Base-by-base conservation (phyloP, 2,888 invertebrate genomes). In the Sarcophaga variegata region DNA sequence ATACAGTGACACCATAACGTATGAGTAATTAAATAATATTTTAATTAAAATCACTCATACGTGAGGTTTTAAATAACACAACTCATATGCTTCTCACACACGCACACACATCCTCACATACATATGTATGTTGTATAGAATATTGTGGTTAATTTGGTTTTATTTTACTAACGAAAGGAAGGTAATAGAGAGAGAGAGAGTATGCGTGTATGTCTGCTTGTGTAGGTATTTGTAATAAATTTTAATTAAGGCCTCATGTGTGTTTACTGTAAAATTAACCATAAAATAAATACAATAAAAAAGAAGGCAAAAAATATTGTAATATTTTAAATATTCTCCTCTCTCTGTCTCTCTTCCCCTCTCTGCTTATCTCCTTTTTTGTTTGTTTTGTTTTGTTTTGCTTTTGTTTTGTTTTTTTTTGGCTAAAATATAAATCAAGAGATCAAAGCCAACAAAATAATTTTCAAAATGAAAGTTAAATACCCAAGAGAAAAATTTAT, bases 1-100 rank as follows among this genome's bases (percentile, higher is more conserved):
- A 12, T 54, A 54, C 12, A 14, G 54, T 54, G 17, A 54, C 17
- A 54, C 12, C 45, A 47, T 37, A 59, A 71, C 60, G 54, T 74
- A 62, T 63, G 45, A 77, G 76, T 77, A 71, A 78, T 83, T 62
- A 74, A 67, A 72, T 69, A 78, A 75, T 71, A 60, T 67, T 74
- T 54, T 66, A 85, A 85, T 85, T 75, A 82, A 79, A 82, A 82
- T 66, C 70, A 79, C 66, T 82, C 78, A 82, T 60, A 85, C 82
- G 78, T 82, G 85, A 75, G 54, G 75, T 70, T 82, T 75, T 54
- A 54, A 22, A 20, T 62, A 62, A 71, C 5, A 81, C 22, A 77
- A 66, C 11, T 71, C 1, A 59, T 59, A 59, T 37, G 22, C 54
- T 54, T 1, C 17, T 17, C 17, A 54, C 54, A 37, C 37, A 37